These are phyloP conservation scores for Capreolus pygargus DNA, from an alignment of 2,113 vertebrate genomes.

Conservation along the genomic window DNA sequence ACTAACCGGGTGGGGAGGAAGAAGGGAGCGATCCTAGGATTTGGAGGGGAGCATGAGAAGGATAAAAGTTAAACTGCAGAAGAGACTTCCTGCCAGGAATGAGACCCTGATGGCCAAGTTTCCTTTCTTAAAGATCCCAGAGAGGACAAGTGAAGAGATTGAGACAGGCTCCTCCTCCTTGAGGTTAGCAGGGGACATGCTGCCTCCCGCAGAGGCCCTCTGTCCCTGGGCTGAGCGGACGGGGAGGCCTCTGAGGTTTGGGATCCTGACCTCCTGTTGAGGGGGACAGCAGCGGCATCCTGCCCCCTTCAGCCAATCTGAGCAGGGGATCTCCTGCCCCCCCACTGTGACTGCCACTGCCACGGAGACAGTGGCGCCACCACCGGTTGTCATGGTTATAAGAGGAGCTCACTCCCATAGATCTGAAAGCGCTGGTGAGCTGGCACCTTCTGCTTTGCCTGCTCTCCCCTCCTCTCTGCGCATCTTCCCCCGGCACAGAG, in stretches of 20 bases:
- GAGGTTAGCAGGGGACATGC: neutral
- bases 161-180: neutral
- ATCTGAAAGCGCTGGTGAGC: conserved; percentile 72
- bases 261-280: neutral
- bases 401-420: conserved; percentile 77
- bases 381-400: conserved; percentile 83
- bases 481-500: conserved; percentile 57
- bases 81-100: neutral
- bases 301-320: neutral
- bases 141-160: neutral
- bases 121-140: neutral
- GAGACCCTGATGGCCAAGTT: neutral
- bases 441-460: conserved; percentile 65
- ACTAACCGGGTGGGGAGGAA: neutral
- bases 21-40: neutral
- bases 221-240: neutral
- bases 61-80: neutral
- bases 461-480: conserved; percentile 52
- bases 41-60: neutral
- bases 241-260: neutral
- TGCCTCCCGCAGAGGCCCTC: neutral
- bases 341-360: conserved; percentile 38
- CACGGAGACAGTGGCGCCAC: conserved; percentile 59
- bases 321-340: conserved; percentile 46
- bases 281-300: neutral